phyloP scores from a whole-genome alignment of 2,888 invertebrate species.

The Sinodicranocentrus sp. region DNA sequence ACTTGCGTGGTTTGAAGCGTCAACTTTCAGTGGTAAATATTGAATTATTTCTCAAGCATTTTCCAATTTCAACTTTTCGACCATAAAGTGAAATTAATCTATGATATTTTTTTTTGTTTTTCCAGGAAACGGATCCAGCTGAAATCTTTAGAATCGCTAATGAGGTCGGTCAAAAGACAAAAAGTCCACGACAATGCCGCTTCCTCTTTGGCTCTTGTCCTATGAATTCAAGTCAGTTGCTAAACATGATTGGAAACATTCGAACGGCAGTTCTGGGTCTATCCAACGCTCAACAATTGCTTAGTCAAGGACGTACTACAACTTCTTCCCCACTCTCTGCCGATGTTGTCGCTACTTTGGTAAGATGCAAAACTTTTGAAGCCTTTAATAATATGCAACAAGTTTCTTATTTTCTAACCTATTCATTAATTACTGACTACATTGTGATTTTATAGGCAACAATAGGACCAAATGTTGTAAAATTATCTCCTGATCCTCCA shows the following conservation, averaged over 20 bases:
- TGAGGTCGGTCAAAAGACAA: conserved; percentile 62
- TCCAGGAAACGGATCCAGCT: conserved; percentile 64
- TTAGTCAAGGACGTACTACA: not conserved
- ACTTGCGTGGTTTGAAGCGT: conserved; percentile 47
- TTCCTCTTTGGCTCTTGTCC: conserved; percentile 71
- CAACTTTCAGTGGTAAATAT: conserved; percentile 38
- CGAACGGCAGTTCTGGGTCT: conserved; percentile 63
- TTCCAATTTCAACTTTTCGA: not conserved
- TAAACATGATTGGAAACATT: conserved; percentile 73
- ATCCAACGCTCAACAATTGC: conserved; percentile 38
- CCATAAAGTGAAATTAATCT: too few relatives aligned
- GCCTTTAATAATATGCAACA: too few relatives aligned
- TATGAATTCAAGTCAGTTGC: conserved; percentile 67
- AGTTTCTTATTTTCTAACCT: too few relatives aligned
- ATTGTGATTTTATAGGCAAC: conserved; percentile 37
- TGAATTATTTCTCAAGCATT: not conserved
- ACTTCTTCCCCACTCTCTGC: not conserved
- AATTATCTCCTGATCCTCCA: not conserved
- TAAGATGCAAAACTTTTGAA: conserved; percentile 4
- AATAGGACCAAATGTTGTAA: conserved; percentile 56
- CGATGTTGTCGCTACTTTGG: conserved; percentile 28
- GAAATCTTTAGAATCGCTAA: conserved; percentile 69
- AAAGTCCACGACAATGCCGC: conserved; percentile 72
- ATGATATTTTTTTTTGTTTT: too few relatives aligned
- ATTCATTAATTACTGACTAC: not conserved